Conservation (phyloP, 2,797 vertebrate species). For the Scomberomorus guttatus region DNA sequence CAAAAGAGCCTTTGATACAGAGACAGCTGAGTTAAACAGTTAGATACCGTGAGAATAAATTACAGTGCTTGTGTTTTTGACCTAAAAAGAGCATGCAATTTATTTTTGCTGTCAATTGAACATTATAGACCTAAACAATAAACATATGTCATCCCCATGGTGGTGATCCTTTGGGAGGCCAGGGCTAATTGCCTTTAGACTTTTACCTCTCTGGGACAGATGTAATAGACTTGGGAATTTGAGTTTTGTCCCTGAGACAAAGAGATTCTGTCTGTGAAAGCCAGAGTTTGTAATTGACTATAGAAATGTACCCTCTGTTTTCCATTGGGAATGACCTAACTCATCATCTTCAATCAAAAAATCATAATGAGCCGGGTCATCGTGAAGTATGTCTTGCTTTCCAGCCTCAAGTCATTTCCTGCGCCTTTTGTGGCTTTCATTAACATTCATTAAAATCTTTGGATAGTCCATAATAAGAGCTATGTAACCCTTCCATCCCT, state of each 20-base stretch:
- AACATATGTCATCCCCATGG: constrained; percentile 83
- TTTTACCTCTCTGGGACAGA: constrained; percentile 70
- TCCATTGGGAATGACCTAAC: constrained; percentile 35
- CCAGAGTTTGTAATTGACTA: constrained; percentile 60
- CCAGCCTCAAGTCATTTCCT: constrained; percentile 44
- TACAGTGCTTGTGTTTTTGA: constrained; percentile 43
- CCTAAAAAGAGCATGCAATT: constrained; percentile 56
- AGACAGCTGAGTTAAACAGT: constrained; percentile 38
- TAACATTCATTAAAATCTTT: constrained; percentile 44
- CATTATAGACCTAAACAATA: constrained; percentile 69
- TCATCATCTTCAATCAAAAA: constrained; percentile 59
- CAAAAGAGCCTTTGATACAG: constrained; percentile 46
- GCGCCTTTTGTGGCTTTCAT: constrained; percentile 42
- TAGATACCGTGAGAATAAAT: constrained; percentile 50
- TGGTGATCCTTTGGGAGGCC: constrained; percentile 70
- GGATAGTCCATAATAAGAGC: constrained; percentile 34
- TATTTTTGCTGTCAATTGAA: constrained; percentile 62
- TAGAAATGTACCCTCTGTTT: constrained; percentile 52
- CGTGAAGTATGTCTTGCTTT: constrained; percentile 35
- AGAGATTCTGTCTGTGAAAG: constrained; percentile 57
- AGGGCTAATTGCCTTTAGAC: constrained; percentile 77
- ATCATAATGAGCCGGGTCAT: constrained; percentile 54
- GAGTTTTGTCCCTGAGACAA: constrained; percentile 51
- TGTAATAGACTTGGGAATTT: constrained; percentile 74
- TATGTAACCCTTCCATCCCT: constrained; percentile 4